Base-by-base conservation (phyloP, 2,113 vertebrate genomes). In the Neotoma lepida region DNA sequence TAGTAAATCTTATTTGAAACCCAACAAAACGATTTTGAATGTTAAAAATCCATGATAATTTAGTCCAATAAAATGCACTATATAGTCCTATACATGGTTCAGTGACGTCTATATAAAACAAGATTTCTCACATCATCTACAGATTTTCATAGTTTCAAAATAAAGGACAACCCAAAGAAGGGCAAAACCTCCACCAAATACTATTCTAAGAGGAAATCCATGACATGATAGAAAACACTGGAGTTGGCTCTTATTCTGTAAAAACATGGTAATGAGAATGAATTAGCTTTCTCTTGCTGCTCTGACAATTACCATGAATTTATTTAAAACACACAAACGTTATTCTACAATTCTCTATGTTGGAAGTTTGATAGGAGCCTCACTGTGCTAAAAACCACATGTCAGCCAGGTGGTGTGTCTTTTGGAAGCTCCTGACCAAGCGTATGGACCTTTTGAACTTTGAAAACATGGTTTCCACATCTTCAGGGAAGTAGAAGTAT, bases 1-100 rank as follows among this genome's bases (percentile, higher is more conserved):
- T 74, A 89, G 18, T 78, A 91, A 95, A 93, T 94, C 39, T 93
- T 84, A 3, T 61, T 68, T 44, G 77, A 68, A 93, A 51, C 33
- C 41, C 68, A 95, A 58, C 15, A 89, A 91, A 93, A 91, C 35
- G 68, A 54, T 63, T 93, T 87, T 74, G 70, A 51, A 58, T 44
- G 1, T 74, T 80, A n/a, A 39, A 84, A 78, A 64, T 18, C 54
- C 66, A 88, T 86, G 66, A 17, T 71, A 14, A 56, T 20, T 77
- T 91, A 84, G 24, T 77, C 12, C 17, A 58, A 30, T 64, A n/a
- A 82, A 82, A 3, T 44, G 14, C 24, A 93, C 26, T 61, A 0
- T 93, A 8, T 39, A 58, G 24, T 84, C 17, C 30, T 8, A 54
- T 24, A 3, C 9, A 89, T 9, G n/a, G 73, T 24, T 58, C 35